Evolutionary conservation across 2,888 invertebrate species (phyloP), one percentile per base, ranked within the genome.

Genomic region (Agrochola litura): DNA sequence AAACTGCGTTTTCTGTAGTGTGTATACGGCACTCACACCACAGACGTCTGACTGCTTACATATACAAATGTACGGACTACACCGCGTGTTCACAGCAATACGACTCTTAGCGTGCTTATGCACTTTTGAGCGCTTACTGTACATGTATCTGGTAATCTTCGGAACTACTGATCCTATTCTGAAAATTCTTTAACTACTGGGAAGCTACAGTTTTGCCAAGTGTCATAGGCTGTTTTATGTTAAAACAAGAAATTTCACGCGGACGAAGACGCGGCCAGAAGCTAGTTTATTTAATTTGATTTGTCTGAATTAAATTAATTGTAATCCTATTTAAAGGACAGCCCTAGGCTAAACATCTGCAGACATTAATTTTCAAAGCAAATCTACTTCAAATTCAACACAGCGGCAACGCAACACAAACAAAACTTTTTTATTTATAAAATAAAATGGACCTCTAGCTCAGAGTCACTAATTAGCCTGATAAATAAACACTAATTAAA

Each of bases 401-500:
- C 76, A 54, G 80, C 58, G 49, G 22, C 67, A 63, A 64, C 41
- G 6, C 30, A 74, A 76, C 30, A 63, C 16, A 79, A 88, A 81
- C 46, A 73, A 68, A 75, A 76, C 37, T 41, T 74, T 30, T 79
- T 81, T 65, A 41, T 74, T 77, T 74, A 16, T 22, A 52, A 70
- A 79, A 81, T 67, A 63, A 77, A 84, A 78, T 37, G 71, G 61
- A 71, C 69, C 46, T 58, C 61, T n/a, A 12, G 69, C 72, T 77
- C 65, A 87, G 71, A 77, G 77, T 69, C 52, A 60, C 80, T 88
- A 88, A 89, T 89, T 86, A 83, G 75, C 25, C 65, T 46, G 81
- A 80, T 83, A 89, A 88, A 87, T 84, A 88, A 81, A 81, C 70
- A 83, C 82, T 85, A 87, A 89, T 89, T 89, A 89, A 83, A 89